Conservation (phyloP, 1,140 invertebrate species). For the Pachyrhynchus sulphureomaculatus region DNA sequence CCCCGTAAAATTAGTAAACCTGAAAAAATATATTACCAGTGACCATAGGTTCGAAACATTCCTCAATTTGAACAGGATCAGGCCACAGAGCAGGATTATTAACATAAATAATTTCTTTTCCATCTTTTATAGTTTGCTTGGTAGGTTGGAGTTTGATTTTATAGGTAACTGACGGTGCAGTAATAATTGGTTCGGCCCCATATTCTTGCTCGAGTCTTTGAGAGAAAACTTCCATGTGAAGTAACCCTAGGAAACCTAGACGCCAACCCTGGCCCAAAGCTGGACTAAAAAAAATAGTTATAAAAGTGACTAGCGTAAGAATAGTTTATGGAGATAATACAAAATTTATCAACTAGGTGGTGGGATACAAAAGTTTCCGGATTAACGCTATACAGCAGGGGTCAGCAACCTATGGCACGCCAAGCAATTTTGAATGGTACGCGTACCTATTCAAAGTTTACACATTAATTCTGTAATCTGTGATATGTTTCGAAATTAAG, state of each 20-base stretch:
- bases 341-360: too few species aligned
- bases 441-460: too few species aligned
- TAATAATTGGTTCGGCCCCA: conserved; percentile 84
- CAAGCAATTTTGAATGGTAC: too few species aligned
- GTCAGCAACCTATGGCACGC: too few species aligned
- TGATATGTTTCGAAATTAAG: too few species aligned
- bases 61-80: conserved; percentile 63
- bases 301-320: too few species aligned
- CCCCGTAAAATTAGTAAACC: too few species aligned
- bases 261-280: conserved; percentile 94
- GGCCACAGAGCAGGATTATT: conserved; percentile 87
- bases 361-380: too few species aligned
- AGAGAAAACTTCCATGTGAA: conserved; percentile 96
- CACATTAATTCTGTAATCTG: too few species aligned
- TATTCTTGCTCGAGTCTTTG: conserved; percentile 94
- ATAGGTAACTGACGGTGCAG: conserved; percentile 93
- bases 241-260: conserved; percentile 88
- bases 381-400: too few species aligned
- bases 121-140: conserved; percentile 66
- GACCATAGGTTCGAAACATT: conserved; percentile 88
- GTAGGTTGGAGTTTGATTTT: conserved; percentile 71
- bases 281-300: conserved; percentile 66
- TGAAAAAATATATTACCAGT: conserved; percentile 55
- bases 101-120: conserved; percentile 61
- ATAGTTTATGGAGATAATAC: too few species aligned